Percentiles rank a stretch among this genome's conserved stretches.
These are phyloP conservation scores for Orthonyx spaldingii DNA, from an alignment of 2,113 vertebrate genomes.

Conservation along the genomic window DNA sequence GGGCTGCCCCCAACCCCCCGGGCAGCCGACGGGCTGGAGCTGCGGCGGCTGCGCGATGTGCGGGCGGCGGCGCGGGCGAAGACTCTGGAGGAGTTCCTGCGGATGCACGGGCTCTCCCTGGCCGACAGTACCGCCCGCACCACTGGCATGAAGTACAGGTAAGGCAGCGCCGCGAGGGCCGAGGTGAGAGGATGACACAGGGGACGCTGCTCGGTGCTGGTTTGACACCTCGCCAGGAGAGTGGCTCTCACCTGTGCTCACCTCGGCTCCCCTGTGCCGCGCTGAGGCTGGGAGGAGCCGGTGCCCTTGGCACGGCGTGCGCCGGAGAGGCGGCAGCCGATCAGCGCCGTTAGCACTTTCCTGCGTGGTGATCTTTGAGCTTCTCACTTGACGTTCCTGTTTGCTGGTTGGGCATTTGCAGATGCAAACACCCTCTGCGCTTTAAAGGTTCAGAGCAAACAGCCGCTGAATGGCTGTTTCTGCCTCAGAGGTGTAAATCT, in stretches of 20 bases:
- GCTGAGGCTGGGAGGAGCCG: neutral
- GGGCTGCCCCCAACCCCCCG: slow-evolving; percentile 82
- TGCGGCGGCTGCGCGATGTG: slow-evolving; percentile 88
- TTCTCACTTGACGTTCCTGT: neutral
- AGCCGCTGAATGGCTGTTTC: accelerated
- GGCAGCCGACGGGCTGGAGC: slow-evolving; percentile 79
- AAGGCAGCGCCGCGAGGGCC: slow-evolving; percentile 62
- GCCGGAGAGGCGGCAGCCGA: neutral
- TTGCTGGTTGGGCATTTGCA: neutral
- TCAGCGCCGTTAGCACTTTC: neutral
- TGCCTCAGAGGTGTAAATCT: neutral
- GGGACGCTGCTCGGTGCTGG: neutral
- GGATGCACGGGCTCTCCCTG: slow-evolving; percentile 91
- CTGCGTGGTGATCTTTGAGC: neutral
- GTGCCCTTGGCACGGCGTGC: neutral
- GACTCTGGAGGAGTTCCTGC: slow-evolving; percentile 96
- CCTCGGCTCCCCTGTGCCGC: accelerated
- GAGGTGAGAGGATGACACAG: neutral
- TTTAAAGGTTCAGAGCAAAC: neutral
- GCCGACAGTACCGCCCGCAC: slow-evolving; percentile 85
- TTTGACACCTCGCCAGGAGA: neutral
- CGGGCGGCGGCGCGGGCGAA: slow-evolving; percentile 86
- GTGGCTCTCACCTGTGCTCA: neutral
- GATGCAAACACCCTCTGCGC: accelerated
- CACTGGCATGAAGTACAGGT: slow-evolving; percentile 98